A percentile compares a stretch with the other conserved stretches of the same genome.
These are phyloP conservation scores for Holotrichia oblita DNA, from an alignment of 1,140 invertebrate genomes.

Conservation along the genomic window DNA sequence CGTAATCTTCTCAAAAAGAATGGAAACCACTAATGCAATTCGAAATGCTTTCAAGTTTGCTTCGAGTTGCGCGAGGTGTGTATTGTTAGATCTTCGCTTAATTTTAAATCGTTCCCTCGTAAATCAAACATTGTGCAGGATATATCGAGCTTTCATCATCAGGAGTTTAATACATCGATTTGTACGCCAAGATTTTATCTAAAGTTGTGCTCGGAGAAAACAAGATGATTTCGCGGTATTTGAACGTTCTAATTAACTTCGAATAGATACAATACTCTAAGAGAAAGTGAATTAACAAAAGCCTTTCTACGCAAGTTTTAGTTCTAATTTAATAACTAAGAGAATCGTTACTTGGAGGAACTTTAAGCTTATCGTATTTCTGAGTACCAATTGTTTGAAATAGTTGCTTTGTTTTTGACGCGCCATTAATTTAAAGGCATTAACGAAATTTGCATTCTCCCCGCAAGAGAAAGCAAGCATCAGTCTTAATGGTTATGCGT, in stretches of 20 bases:
- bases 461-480: background rate
- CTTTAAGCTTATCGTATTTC: background rate
- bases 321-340: background rate
- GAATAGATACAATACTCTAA: background rate
- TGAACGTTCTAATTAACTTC: background rate
- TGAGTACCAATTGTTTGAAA: background rate
- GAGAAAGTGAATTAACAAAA: background rate
- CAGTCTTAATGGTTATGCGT: background rate
- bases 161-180: background rate
- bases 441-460: background rate
- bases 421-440: background rate
- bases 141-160: background rate
- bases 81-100: constrained; percentile 1
- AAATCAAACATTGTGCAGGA: background rate
- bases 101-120: constrained; percentile 1
- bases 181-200: background rate
- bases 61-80: background rate
- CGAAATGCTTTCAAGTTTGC: constrained; percentile 17
- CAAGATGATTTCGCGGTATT: background rate
- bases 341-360: background rate
- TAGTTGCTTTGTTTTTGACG: background rate
- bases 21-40: constrained; percentile 23
- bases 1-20: constrained; percentile 29
- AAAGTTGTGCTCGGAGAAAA: background rate
- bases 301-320: background rate